Conservation (phyloP, 2,797 vertebrate species). For the Neostethus bicornis region DNA sequence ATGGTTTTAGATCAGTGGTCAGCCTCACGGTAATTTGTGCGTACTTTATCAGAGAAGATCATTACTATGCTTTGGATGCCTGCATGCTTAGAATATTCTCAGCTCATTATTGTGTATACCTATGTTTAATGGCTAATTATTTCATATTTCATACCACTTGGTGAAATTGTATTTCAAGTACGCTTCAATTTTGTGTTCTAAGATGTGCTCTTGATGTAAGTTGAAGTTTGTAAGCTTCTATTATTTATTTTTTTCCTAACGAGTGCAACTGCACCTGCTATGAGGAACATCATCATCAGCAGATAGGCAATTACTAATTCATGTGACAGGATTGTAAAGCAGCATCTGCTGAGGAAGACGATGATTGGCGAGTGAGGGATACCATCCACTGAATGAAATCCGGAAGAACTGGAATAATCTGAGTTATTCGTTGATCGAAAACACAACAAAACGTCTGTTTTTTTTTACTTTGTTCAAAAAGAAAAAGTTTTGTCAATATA, state of each 20-base stretch:
- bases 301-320: constrained; percentile 68
- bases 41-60: constrained; percentile 55
- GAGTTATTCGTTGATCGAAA: constrained; percentile 6
- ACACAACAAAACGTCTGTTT: constrained; percentile 3
- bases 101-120: constrained; percentile 71
- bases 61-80: constrained; percentile 64
- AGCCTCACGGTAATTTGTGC: constrained; percentile 47
- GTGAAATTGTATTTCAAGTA: constrained; percentile 61
- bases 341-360: constrained; percentile 64
- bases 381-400: constrained; percentile 33
- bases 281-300: constrained; percentile 57
- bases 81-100: constrained; percentile 64
- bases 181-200: constrained; percentile 65
- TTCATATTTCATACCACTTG: constrained; percentile 64
- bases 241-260: constrained; percentile 71
- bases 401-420: constrained; percentile 33
- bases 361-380: constrained; percentile 53
- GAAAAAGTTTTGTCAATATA: constrained; percentile 6
- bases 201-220: constrained; percentile 58
- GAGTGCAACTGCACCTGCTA: constrained; percentile 68
- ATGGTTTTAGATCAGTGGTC: constrained; percentile 56
- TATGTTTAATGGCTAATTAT: constrained; percentile 74
- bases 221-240: constrained; percentile 67
- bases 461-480: not conserved
- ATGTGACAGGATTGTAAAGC: constrained; percentile 62